A percentile compares a stretch with the other conserved stretches of the same genome.
phyloP scores from a whole-genome alignment of 2,797 vertebrate genomes.

The Pelodytes ibericus region DNA sequence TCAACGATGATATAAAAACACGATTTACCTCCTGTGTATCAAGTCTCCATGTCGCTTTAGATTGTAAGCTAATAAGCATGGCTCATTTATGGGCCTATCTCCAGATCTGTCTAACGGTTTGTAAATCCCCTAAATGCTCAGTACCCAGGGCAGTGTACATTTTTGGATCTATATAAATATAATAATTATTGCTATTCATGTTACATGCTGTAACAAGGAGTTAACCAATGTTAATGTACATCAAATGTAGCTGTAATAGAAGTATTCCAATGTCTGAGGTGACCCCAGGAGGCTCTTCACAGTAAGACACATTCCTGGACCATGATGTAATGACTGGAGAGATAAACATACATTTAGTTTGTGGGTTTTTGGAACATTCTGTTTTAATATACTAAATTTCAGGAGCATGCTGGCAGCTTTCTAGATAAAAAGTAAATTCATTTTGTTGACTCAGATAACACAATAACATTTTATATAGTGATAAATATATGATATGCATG shows the following conservation, averaged over 20 bases:
- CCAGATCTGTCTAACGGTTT: too few species aligned
- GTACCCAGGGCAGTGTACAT: too few species aligned
- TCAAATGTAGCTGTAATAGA: slow-evolving; percentile 16
- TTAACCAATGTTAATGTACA: slow-evolving; percentile 22
- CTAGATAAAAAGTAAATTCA: not conserved
- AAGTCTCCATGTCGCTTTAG: too few species aligned
- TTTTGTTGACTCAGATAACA: too few species aligned
- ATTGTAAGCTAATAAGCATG: too few species aligned
- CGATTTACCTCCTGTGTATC: too few species aligned
- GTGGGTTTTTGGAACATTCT: slow-evolving; percentile 3
- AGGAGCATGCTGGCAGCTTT: not conserved
- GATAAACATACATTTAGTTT: slow-evolving; percentile 33
- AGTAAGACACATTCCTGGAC: slow-evolving; percentile 39
- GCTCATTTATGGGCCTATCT: too few species aligned
- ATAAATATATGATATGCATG: too few species aligned
- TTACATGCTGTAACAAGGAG: not conserved
- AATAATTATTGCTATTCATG: slow-evolving; percentile 8
- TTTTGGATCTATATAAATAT: too few species aligned
- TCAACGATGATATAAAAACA: too few species aligned
- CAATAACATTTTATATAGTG: too few species aligned
- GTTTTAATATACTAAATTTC: not conserved
- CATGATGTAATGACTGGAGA: slow-evolving; percentile 28
- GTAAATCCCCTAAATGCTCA: too few species aligned
- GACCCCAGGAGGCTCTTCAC: slow-evolving; percentile 36
- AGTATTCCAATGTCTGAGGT: slow-evolving; percentile 15